Evolutionary conservation across 2,113 vertebrate species (phyloP), one percentile per base, ranked within the genome.

Genomic region (Regulus satrapa): DNA sequence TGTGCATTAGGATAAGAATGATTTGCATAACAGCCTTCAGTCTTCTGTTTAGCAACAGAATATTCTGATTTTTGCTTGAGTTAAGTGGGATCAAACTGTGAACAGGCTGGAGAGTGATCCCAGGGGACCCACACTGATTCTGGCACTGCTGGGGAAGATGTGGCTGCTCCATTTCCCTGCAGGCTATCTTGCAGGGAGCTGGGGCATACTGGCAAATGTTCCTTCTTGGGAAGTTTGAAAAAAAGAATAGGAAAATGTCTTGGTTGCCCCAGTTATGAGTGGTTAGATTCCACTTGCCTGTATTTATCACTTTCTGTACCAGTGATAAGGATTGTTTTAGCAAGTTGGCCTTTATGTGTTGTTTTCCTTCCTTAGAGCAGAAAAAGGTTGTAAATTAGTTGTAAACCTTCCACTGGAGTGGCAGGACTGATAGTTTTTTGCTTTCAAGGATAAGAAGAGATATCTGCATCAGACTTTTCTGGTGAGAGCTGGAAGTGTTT

Each of bases 1-100:
- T 96, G 90, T 92, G 88, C 93, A 93, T 95, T 89, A 96, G 88
- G 85, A 87, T 96, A 95, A 97, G 79, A 85, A 96, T 28, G 32
- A 92, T 94, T 94, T 92, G 87, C 89, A 85, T 92, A 95, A 87
- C 43, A 81, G 46, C 12, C 20, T 75, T 93, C 78, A 94, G 79
- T 92, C 89, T 83, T 97, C 94, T 88, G 36, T 96, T 96, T 89
- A 69, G 79, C 83, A 96, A 95, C 68, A 94, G 95, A 96, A 84
- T 83, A 89, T 76, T 73, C 68, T 82, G 28, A 72, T 89, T 91
- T 81, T 78, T 86, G 63, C 85, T 95, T 94, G 46, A 8, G 13
- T 81, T 79, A 95, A 87, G 76, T 75, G 66, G 74, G 74, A 94
- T 94, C 84, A 91, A 89, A 76, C 78, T 84, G 92, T 0, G 2